phyloP scores from a whole-genome alignment of 2,797 vertebrate genomes.

The Ataeniobius toweri region DNA sequence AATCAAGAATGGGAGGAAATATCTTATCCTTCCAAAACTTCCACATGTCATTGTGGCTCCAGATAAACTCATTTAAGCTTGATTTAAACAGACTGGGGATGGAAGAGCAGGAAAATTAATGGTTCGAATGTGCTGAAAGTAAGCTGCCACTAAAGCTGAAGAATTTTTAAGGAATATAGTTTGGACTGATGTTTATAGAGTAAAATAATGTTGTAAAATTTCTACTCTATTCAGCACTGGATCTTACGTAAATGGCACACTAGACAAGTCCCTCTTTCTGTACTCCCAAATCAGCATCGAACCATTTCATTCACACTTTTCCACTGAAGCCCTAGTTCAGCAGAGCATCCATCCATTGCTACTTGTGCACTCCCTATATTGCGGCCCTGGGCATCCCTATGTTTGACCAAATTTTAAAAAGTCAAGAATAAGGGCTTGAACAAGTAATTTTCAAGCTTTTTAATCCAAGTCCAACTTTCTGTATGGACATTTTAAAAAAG shows the following conservation, averaged over 20 bases:
- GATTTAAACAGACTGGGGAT: conserved; percentile 44
- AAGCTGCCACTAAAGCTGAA: conserved; percentile 57
- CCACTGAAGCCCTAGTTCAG: background rate
- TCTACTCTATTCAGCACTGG: background rate
- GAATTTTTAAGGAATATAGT: conserved; percentile 62
- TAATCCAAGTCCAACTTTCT: background rate
- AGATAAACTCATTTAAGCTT: conserved; percentile 59
- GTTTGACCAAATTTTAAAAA: background rate
- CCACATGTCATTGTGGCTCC: conserved; percentile 62
- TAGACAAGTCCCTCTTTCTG: background rate
- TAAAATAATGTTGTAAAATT: conserved; percentile 46
- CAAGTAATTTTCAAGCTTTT: background rate
- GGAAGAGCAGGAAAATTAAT: conserved; percentile 43
- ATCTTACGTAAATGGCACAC: background rate
- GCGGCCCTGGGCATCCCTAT: background rate
- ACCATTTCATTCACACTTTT: background rate
- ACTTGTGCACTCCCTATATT: background rate
- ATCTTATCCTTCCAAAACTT: conserved; percentile 59
- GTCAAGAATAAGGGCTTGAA: background rate
- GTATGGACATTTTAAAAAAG: background rate
- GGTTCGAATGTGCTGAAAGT: conserved; percentile 41
- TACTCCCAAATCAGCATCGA: background rate
- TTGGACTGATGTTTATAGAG: conserved; percentile 55
- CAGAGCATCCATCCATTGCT: background rate
- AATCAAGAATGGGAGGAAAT: conserved; percentile 45